Base-by-base conservation (phyloP, 2,888 invertebrate species). In the Aporophyla lueneburgensis region DNA sequence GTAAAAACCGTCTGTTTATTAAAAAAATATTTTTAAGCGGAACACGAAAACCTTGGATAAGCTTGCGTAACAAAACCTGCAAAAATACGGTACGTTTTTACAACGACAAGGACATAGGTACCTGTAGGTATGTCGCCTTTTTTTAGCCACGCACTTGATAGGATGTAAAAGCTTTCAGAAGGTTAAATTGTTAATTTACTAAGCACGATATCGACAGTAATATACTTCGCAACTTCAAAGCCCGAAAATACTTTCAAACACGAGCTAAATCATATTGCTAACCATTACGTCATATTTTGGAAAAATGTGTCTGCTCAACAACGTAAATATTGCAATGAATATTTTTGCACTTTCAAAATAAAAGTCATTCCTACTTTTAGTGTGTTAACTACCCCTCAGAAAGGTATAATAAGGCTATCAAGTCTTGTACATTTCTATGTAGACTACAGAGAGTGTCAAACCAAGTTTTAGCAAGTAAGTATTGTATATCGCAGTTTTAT, bases 31-130 rank as follows among this genome's bases (percentile, higher is more conserved):
- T 74, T 83, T 78, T 59, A 71, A 79, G 53, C 76, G 76, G 53
- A 80, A 59, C 71, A 76, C 71, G 62, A 75, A 76, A 70, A 62
- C 71, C 65, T 80, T 53, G 85, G 85, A 85, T 87, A 82, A 85
- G 75, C 74, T 76, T 78, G 81, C 73, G 86, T 86, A 87, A 91
- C 86, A 88, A 87, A 86, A 77, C 87, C 86, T 88, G 82, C 82
- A 89, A 87, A 89, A 85, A 89, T 88, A 88, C 83, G 80, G 85
- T 81, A 72, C 86, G 82, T 85, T 88, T 83, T 84, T 82, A 78
- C 74, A 85, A 81, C 80, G 76, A 76, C 68, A 69, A 58, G 69
- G 56, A 59, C 49, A 72, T 62, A 74, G 61, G 69, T 75, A 82
- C 85, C 74, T 80, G 62, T 72, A 74, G 75, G 54, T 79, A 62